Percentiles rank a stretch among this genome's conserved stretches.
These are phyloP conservation scores for Nyctereutes procyonoides DNA, from an alignment of 2,113 vertebrate genomes.

Conservation along the genomic window DNA sequence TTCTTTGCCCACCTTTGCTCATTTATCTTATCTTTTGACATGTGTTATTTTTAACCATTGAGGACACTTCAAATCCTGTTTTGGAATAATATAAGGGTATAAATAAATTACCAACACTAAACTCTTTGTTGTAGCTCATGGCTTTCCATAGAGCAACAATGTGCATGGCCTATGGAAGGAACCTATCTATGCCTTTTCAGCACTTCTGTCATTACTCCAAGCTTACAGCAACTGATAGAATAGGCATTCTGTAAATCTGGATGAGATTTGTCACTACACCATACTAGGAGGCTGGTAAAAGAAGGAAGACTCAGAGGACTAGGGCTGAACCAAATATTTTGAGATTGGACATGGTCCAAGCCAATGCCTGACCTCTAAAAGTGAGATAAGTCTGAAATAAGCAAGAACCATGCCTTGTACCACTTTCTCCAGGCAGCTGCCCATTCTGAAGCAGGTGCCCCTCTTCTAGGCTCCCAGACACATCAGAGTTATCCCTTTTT, in stretches of 20 bases:
- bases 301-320: neutral
- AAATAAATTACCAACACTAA: conserved; percentile 16
- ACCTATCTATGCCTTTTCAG: rapidly evolving
- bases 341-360: neutral
- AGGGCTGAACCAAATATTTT: neutral
- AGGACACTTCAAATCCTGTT: conserved; percentile 36
- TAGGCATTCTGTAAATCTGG: neutral
- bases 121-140: neutral
- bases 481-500: neutral
- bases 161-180: neutral
- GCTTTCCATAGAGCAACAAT: neutral
- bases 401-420: neutral
- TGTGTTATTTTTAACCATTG: conserved; percentile 50
- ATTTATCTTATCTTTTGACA: conserved; percentile 43
- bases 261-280: neutral
- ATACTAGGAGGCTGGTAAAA: neutral
- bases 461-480: neutral
- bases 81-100: neutral
- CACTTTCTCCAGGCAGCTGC: neutral
- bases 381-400: neutral
- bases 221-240: neutral
- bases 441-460: neutral
- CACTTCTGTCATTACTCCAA: neutral
- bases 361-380: neutral
- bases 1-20: conserved; percentile 8